Percentiles rank a stretch among this genome's conserved stretches.
phyloP scores from a whole-genome alignment of 2,888 invertebrate genomes.

The Perizoma flavofasciatum region DNA sequence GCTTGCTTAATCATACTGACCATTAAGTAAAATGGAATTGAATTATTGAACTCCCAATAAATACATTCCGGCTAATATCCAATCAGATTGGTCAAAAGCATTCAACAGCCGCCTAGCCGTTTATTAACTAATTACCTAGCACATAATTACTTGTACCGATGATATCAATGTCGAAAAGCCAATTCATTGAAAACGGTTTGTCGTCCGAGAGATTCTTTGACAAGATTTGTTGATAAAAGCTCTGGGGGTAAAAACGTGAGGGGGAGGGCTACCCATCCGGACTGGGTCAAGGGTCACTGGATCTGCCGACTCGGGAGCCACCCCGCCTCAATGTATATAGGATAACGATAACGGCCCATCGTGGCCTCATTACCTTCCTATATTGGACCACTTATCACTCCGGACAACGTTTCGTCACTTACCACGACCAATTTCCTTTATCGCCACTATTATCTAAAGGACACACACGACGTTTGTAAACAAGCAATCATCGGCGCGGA shows the following conservation, averaged over 20 bases:
- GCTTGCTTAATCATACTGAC: too few relatives aligned
- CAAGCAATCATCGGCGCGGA: slow-evolving; percentile 45
- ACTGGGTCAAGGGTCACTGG: slow-evolving; percentile 68
- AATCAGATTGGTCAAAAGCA: slow-evolving; percentile 18
- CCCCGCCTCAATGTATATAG: slow-evolving; percentile 54
- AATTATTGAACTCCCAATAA: neutral
- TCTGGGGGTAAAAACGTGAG: slow-evolving; percentile 41
- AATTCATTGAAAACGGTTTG: slow-evolving; percentile 21
- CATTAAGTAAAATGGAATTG: neutral
- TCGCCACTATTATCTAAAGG: slow-evolving; percentile 37
- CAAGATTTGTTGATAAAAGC: slow-evolving; percentile 49
- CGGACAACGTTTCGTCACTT: slow-evolving; percentile 42
- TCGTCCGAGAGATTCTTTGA: slow-evolving; percentile 31
- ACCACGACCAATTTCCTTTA: slow-evolving; percentile 33
- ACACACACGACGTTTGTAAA: slow-evolving; percentile 43
- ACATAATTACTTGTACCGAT: slow-evolving; percentile 10
- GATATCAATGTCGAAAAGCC: slow-evolving; percentile 18
- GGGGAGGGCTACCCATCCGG: slow-evolving; percentile 45
- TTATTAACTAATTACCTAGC: slow-evolving; percentile 31
- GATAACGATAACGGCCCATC: slow-evolving; percentile 65
- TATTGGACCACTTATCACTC: slow-evolving; percentile 59
- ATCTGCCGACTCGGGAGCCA: slow-evolving; percentile 47
- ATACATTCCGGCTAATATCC: slow-evolving; percentile 8
- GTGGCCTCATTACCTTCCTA: slow-evolving; percentile 57
- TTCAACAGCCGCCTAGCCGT: slow-evolving; percentile 5